Evolutionary conservation across 37 sponge, comb jelly and placozoan genomes (phyloP).

Genomic region (Petrosia ficiformis): DNA sequence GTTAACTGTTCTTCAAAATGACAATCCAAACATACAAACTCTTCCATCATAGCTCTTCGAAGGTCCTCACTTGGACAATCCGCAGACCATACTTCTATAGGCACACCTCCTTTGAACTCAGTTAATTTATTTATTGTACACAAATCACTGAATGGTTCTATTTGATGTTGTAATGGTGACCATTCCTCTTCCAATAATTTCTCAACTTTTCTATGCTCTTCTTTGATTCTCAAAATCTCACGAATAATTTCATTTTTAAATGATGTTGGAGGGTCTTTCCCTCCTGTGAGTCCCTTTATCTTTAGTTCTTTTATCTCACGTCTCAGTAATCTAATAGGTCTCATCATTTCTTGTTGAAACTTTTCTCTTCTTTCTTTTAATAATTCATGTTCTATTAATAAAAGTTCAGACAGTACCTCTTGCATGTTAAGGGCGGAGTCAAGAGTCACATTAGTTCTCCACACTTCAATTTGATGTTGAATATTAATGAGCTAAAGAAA

Average conservation of each 20-base stretch:
- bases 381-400: too few species aligned
- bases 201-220: neutral
- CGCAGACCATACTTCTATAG: neutral
- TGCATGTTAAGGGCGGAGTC: neutral
- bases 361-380: too few species aligned
- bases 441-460: neutral
- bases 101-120: constrained; percentile 13
- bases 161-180: neutral
- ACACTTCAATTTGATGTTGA: constrained; percentile 16
- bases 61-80: constrained; percentile 25
- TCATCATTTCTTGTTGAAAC: too few species aligned
- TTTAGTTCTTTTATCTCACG: too few species aligned
- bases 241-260: too few species aligned
- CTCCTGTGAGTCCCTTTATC: too few species aligned
- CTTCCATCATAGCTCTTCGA: constrained; percentile 1
- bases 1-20: constrained; percentile 11
- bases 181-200: neutral
- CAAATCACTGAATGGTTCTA: neutral
- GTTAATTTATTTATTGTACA: neutral
- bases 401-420: too few species aligned
- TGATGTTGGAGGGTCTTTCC: too few species aligned
- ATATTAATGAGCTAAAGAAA: too few species aligned
- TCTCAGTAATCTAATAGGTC: too few species aligned
- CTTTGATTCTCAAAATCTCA: neutral
- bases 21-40: constrained; percentile 27